Evolutionary conservation across 2,113 vertebrate genomes (phyloP).

Genomic region (Cathartes aura): DNA sequence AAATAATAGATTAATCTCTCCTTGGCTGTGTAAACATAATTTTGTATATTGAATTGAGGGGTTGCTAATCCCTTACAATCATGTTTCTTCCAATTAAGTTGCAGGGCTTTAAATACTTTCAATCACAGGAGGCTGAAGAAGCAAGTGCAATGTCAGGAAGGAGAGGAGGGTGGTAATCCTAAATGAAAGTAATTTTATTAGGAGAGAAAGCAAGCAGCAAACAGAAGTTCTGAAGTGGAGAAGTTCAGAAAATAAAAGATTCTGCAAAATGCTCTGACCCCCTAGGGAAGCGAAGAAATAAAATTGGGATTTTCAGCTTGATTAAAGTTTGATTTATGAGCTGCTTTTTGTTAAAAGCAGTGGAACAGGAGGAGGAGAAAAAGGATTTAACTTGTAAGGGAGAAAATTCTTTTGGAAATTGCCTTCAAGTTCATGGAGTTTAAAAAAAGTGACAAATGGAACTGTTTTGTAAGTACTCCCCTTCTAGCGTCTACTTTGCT

Average conservation of each 20-base stretch:
- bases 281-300: slow-evolving; percentile 36
- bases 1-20: slow-evolving; percentile 66
- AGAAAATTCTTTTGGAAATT: slow-evolving; percentile 69
- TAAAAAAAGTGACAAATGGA: slow-evolving; percentile 2
- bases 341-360: slow-evolving; percentile 56
- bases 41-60: slow-evolving; percentile 74
- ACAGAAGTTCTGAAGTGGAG: slow-evolving; percentile 47
- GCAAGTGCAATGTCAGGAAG: slow-evolving; percentile 10
- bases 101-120: slow-evolving; percentile 71
- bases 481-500: not conserved
- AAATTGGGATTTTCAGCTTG: slow-evolving; percentile 65
- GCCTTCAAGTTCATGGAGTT: slow-evolving; percentile 34
- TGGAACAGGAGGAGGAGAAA: slow-evolving; percentile 53
- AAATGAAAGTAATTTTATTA: slow-evolving; percentile 72
- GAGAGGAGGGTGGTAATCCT: slow-evolving; percentile 56
- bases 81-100: slow-evolving; percentile 74
- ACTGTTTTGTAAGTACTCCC: not conserved
- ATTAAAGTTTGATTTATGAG: slow-evolving; percentile 71
- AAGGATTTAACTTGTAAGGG: slow-evolving; percentile 62
- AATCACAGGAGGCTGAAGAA: slow-evolving; percentile 52
- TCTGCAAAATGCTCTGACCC: slow-evolving; percentile 45
- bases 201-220: slow-evolving; percentile 43
- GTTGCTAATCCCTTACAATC: slow-evolving; percentile 85
- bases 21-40: slow-evolving; percentile 76
- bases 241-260: slow-evolving; percentile 69